These are phyloP conservation scores for Dunckerocampus dactyliophorus DNA, from an alignment of 2,113 vertebrate genomes.

Conservation along the genomic window DNA sequence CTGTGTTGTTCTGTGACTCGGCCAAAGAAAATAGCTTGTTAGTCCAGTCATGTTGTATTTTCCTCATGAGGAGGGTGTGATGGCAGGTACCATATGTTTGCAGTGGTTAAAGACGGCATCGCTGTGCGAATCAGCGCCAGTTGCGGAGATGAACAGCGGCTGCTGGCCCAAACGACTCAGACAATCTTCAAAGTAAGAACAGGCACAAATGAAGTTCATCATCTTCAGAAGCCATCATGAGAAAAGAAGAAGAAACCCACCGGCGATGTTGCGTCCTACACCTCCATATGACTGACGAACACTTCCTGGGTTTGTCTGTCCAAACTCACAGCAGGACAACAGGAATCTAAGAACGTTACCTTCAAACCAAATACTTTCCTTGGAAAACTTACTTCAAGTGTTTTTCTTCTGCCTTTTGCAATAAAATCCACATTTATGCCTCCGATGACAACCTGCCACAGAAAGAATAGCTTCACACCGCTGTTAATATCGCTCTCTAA, in stretches of 20 bases:
- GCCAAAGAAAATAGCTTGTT: no score
- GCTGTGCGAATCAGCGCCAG: constrained; percentile 79
- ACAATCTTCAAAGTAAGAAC: constrained; percentile 69
- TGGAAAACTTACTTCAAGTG: constrained; percentile 68
- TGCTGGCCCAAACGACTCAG: constrained; percentile 77
- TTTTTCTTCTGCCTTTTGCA: constrained; percentile 76
- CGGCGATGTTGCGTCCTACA: constrained; percentile 86
- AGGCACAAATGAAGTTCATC: background rate
- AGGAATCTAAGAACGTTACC: constrained; percentile 6
- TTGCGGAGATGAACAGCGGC: constrained; percentile 80
- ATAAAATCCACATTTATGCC: constrained; percentile 87
- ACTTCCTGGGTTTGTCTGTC: constrained; percentile 82
- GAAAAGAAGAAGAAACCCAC: constrained; percentile 53
- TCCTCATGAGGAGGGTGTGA: no score
- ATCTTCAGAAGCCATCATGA: background rate
- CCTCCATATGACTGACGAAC: constrained; percentile 82
- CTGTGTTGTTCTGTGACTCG: no score
- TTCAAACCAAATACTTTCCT: background rate
- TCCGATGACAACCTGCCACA: constrained; percentile 82
- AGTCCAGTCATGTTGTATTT: no score
- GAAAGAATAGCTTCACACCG: background rate
- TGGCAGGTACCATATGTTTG: constrained; percentile 87
- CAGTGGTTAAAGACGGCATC: constrained; percentile 76
- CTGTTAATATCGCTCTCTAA: no score
- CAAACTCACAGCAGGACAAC: constrained; percentile 68